Percentiles rank a stretch among this genome's conserved stretches.
Conservation (phyloP, 2,888 invertebrate species). For the Melieria omissa region DNA sequence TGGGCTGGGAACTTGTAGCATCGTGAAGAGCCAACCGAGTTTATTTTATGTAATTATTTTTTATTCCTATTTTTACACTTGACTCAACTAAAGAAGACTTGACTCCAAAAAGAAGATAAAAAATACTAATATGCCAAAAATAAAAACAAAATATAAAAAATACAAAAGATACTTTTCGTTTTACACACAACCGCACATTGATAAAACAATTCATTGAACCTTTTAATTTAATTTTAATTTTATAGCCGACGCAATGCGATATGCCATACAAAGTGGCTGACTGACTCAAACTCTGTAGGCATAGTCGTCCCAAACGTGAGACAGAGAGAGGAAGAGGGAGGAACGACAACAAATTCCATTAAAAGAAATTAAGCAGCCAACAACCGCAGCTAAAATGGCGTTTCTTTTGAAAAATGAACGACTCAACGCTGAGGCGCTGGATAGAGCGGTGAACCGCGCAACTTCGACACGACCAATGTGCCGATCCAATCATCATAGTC, state of each 20-base stretch:
- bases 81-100: constrained; percentile 5
- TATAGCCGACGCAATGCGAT: constrained; percentile 8
- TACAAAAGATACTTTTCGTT: not conserved
- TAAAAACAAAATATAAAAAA: not conserved
- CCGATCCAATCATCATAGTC: constrained; percentile 41
- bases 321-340: constrained; percentile 5
- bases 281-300: too few relatives aligned
- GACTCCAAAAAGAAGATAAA: not conserved
- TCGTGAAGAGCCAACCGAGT: too few relatives aligned
- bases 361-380: constrained; percentile 56
- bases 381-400: constrained; percentile 42
- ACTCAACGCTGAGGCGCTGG: not conserved
- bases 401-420: constrained; percentile 35
- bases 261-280: constrained; percentile 3
- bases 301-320: too few relatives aligned
- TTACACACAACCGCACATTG: not conserved
- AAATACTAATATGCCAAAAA: not conserved
- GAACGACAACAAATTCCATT: constrained; percentile 54
- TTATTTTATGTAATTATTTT: too few relatives aligned
- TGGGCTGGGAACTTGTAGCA: too few relatives aligned
- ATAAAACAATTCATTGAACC: constrained; percentile 26
- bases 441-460: too few relatives aligned
- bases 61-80: not conserved
- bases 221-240: constrained; percentile 21
- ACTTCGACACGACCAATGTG: not conserved